Evolutionary conservation across 1,140 invertebrate genomes (phyloP).

Genomic region (Plutomurus gul): DNA sequence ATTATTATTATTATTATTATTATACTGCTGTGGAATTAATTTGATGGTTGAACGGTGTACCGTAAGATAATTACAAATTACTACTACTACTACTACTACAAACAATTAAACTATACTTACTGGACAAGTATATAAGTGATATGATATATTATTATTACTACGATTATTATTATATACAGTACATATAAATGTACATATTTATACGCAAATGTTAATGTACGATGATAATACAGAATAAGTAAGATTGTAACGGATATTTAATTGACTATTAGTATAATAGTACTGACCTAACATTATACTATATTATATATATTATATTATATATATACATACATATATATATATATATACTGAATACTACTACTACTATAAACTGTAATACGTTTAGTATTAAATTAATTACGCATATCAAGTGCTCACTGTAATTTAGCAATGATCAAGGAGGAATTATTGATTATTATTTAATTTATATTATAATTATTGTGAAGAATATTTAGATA

Average conservation of each 20-base stretch:
- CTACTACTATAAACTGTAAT: neutral
- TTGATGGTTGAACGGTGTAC: neutral
- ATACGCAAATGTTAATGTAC: too few species aligned
- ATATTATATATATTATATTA: too few species aligned
- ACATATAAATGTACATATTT: too few species aligned
- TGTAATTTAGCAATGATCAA: constrained; percentile 5
- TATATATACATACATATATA: neutral
- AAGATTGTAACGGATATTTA: too few species aligned
- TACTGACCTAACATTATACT: too few species aligned
- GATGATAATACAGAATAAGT: too few species aligned
- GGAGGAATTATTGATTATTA: neutral
- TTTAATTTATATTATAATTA: neutral
- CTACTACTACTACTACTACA: neutral
- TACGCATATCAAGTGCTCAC: constrained; percentile 26
- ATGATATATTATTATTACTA: too few species aligned
- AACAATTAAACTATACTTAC: neutral
- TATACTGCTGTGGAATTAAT: neutral
- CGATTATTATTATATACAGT: too few species aligned
- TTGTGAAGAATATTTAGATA: neutral
- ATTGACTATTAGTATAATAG: too few species aligned
- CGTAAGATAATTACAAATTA: neutral
- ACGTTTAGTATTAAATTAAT: constrained; percentile 10
- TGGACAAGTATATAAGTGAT: neutral
- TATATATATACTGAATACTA: neutral
- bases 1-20: neutral